Evolutionary conservation across 2,888 invertebrate genomes (phyloP).

Genomic region (Dastarcus helophoroides): DNA sequence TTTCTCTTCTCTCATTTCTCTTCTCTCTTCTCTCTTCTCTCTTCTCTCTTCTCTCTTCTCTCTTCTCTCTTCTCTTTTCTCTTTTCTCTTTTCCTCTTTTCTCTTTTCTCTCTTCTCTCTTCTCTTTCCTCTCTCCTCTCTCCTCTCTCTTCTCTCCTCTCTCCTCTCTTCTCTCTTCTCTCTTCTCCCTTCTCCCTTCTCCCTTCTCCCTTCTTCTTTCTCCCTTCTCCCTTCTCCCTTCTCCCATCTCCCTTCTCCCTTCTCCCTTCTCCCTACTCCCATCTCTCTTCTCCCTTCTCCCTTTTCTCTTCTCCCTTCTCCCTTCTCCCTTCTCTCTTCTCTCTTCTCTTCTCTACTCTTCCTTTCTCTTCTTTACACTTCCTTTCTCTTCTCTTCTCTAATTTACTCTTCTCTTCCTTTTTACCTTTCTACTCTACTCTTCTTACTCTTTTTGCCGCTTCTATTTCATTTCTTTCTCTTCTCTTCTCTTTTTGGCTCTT

Average conservation of each 20-base stretch:
- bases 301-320: neutral
- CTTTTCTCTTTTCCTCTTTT: neutral
- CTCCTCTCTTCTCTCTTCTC: neutral
- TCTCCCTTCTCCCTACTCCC: no score
- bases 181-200: neutral
- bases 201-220: neutral
- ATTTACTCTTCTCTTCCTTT: neutral
- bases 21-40: neutral
- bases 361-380: neutral
- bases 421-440: neutral
- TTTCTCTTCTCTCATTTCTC: no score
- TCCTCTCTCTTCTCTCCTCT: neutral
- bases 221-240: slow-evolving; percentile 1
- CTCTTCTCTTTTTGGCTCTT: no score
- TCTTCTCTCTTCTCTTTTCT: neutral
- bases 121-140: neutral
- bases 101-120: neutral
- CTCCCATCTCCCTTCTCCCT: no score
- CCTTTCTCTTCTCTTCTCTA: no score
- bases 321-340: neutral
- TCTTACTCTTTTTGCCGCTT: no score
- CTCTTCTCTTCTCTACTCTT: neutral
- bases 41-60: neutral
- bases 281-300: neutral
- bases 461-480: no score